These are phyloP conservation scores for Lasioglossum malachurum DNA, from an alignment of 2,888 invertebrate genomes.

Conservation along the genomic window DNA sequence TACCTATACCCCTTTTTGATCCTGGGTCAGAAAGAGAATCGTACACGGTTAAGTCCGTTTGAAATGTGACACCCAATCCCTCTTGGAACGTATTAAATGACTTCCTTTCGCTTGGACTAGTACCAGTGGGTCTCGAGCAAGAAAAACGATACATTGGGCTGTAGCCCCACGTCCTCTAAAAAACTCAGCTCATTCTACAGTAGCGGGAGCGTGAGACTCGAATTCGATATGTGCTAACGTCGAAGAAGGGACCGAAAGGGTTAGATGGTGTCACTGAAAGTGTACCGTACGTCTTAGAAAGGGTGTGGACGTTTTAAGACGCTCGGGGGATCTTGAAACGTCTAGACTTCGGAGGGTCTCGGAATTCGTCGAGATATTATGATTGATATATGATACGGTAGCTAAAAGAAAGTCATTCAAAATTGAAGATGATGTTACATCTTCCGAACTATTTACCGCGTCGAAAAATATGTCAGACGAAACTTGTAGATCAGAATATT, in stretches of 20 bases:
- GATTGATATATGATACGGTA: no score
- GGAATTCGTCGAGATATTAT: neutral
- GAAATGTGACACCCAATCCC: constrained; percentile 82
- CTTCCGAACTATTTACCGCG: no score
- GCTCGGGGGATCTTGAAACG: neutral
- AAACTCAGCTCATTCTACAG: constrained; percentile 12
- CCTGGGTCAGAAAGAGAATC: constrained; percentile 58
- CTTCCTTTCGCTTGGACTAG: constrained; percentile 62
- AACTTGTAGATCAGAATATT: no score
- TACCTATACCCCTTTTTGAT: neutral
- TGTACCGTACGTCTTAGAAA: neutral
- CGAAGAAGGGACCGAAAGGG: neutral
- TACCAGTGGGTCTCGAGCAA: constrained; percentile 27
- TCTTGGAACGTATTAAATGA: constrained; percentile 81
- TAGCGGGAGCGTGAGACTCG: neutral
- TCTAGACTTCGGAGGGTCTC: neutral
- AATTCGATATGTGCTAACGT: neutral
- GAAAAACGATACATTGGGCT: constrained; percentile 56
- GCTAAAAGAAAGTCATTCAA: no score
- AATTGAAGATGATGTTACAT: no score
- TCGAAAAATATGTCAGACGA: no score
- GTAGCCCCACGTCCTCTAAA: constrained; percentile 15
- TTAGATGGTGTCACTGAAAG: neutral
- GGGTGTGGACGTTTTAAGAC: neutral
- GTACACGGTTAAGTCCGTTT: constrained; percentile 71